These are phyloP conservation scores for Clepsis dumicolana DNA, from an alignment of 2,888 invertebrate species.

Conservation along the genomic window DNA sequence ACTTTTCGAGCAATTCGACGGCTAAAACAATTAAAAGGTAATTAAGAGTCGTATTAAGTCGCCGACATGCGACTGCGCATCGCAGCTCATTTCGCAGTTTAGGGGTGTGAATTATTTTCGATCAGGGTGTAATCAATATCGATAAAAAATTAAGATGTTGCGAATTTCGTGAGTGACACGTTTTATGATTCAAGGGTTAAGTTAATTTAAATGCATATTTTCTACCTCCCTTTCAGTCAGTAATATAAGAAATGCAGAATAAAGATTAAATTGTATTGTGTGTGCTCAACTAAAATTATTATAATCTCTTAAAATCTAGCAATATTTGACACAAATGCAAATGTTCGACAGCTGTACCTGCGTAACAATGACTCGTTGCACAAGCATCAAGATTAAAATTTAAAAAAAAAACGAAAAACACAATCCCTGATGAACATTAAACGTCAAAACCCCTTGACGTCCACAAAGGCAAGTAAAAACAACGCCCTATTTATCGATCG, in stretches of 20 bases:
- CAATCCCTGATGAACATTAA: constrained; percentile 39
- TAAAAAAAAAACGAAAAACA: constrained; percentile 21
- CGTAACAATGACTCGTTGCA: constrained; percentile 9
- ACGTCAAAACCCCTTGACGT: constrained; percentile 33
- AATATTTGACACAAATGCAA: too few species aligned
- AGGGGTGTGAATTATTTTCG: constrained; percentile 57
- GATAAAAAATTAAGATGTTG: constrained; percentile 43
- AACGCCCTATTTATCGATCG: constrained; percentile 67
- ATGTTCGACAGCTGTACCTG: constrained; percentile 5
- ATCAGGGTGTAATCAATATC: constrained; percentile 43
- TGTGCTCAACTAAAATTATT: too few species aligned
- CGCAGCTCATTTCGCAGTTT: constrained; percentile 66
- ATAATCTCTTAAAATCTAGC: too few species aligned
- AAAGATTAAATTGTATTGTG: too few species aligned
- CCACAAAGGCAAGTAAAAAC: constrained; percentile 53
- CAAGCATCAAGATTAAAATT: constrained; percentile 23
- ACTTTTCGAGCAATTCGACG: constrained; percentile 67
- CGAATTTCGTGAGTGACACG: neutral
- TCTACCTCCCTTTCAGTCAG: too few species aligned
- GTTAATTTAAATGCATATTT: too few species aligned
- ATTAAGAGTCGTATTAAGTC: constrained; percentile 81
- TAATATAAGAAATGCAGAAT: too few species aligned
- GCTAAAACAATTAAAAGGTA: constrained; percentile 84
- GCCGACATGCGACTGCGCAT: constrained; percentile 70
- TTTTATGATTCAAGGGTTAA: too few species aligned